Evolutionary conservation across 2,113 vertebrate species (phyloP).

Genomic region (Pelecanoides urinatrix): DNA sequence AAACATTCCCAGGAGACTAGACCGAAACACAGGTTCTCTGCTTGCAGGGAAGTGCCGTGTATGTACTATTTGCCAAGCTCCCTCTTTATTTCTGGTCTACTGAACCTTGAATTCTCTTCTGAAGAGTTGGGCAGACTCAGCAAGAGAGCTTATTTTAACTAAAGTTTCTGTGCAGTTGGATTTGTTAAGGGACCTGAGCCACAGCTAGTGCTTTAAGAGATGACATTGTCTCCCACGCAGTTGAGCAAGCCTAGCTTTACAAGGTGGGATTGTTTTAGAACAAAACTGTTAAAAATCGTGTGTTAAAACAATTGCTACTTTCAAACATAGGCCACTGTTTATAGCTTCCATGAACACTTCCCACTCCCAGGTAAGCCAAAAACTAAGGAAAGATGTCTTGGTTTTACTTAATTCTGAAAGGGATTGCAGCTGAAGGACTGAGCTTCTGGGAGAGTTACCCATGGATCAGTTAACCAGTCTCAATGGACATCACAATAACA

Average conservation of each 20-base stretch:
- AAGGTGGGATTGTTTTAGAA: background rate
- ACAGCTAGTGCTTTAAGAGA: background rate
- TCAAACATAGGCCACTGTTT: background rate
- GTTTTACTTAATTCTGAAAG: background rate
- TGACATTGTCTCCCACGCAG: background rate
- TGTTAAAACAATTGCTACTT: background rate
- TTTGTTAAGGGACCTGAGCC: background rate
- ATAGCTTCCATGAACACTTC: background rate
- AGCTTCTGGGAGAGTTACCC: background rate
- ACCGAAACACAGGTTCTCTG: background rate
- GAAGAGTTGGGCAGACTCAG: background rate
- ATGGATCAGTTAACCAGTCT: background rate
- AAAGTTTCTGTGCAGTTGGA: background rate
- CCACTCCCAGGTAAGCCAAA: background rate
- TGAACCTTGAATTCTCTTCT: background rate
- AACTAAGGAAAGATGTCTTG: background rate
- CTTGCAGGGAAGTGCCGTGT: background rate
- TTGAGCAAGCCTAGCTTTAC: background rate
- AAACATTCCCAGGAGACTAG: background rate
- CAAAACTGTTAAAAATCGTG: background rate
- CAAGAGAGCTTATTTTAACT: background rate
- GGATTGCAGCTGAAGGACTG: background rate
- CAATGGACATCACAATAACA: background rate
- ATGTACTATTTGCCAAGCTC: background rate
- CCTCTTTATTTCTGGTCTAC: background rate